Base-by-base conservation (phyloP, 2,888 invertebrate species). In the Mesochorus sp. region DNA sequence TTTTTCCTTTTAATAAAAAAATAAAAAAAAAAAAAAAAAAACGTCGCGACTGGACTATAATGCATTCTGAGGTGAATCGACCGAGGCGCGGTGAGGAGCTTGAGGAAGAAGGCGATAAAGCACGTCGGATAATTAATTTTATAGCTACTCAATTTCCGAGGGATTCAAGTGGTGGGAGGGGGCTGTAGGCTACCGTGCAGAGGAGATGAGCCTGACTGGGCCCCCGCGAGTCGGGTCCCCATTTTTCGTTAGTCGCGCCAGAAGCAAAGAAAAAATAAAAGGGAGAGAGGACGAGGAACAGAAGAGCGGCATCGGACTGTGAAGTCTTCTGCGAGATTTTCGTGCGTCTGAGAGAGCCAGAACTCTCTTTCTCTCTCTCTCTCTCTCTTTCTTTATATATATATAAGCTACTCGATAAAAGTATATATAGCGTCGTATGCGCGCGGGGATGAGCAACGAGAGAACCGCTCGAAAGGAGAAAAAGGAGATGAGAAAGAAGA, bases 81-180 rank as follows among this genome's bases (percentile, higher is more conserved):
- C 57, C 1, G n/a, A 24, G 37, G 47, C 70, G 37, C 39, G 28
- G 44, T 26, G 31, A 51, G 64, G 72, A 49, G 39, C 57, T 79
- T 31, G 28, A 61, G 49, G 47, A 42, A 61, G 39, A 26, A 55
- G 64, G 86, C 88, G 88, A 89, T 90, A 90, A 90, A 90, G 88
- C 86, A 89, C 87, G 85, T 82, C 83, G 85, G 88, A 90, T 91
- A 91, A 91, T 91, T 91, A 90, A 91, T 91, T 91, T 91, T 90
- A 90, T 90, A 88, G 90, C 90, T 88, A 88, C 88, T 90, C 90
- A 90, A 91, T 91, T 90, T 90, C 87, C 88, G 86, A 88, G 86
- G 86, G 89, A 89, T 88, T 88, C 86, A 86, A 83, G 83, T 84
- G 72, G 80, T n/a, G 12, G 37, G 12, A 3, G 55, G 21, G 34